Base-by-base conservation (phyloP, 1,140 invertebrate genomes). In the Drosophila tropicalis region DNA sequence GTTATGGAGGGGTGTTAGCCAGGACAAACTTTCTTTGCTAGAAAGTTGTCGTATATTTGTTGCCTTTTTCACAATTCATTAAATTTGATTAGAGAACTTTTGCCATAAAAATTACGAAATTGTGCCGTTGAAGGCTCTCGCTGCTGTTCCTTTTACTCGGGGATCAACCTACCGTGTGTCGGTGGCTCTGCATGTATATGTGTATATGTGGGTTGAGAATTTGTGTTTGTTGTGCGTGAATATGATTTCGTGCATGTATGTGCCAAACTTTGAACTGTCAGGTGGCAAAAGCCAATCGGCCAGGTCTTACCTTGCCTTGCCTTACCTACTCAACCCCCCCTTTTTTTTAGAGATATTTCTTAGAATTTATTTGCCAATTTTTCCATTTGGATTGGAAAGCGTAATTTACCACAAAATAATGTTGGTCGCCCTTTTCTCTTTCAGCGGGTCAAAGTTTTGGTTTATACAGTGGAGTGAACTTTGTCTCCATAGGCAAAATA, bases 71-170 rank as follows among this genome's bases (percentile, higher is more conserved):
- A 89, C 84, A 89, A 89, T 89, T 89, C 84, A 89, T 89, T 89
- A 89, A 89, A 89, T 89, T 89, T 89, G 84, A 89, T 89, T 89
- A 89, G 84, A 89, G 84, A 89, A 89, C 84, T 89, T 89, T 89
- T 84, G 80, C 84, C 84, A 89, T 89, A 89, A 89, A 89, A 89
- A 89, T 89, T 89, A 89, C 84, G 84, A 89, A 89, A 89, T 89
- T 89, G 84, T 89, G 84, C 84, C 77, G 84, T 89, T 89, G 84
- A 89, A 87, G 84, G 84, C 85, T 89, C 67, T 69, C 75, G 36
- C 56, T 72, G 79, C 79, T 51, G 44, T 19, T 51, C 44, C 44
- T 51, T 51, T 51, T 51, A 51, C 79, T 76, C 63, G 19, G 69
- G 60, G 70, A 72, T 75, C 84, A 72, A 72, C 55, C 72, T 60